These are phyloP conservation scores for human (Homo sapiens) DNA, from an alignment of 2,113 vertebrate genomes.

Conservation along the genomic window GRCh38 chr18:75433001-75433500, in stretches of 20 bases:
- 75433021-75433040: slow-evolving; percentile 86
- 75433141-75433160: background rate
- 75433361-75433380: background rate
- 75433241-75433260: background rate
- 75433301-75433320: background rate
- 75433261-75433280: too few relatives aligned
- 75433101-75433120: slow-evolving; percentile 60
- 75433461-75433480: background rate
- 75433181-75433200: background rate
- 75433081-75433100: slow-evolving; percentile 68
- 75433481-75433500: background rate
- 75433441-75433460: accelerated
- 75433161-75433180: background rate
- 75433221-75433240: background rate
- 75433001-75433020: slow-evolving; percentile 87
- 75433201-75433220: background rate
- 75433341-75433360: too few relatives aligned
- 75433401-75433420: accelerated
- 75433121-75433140: background rate
- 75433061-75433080: slow-evolving; percentile 77
- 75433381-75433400: accelerated
- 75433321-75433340: background rate
- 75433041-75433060: slow-evolving; percentile 81
- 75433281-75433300: accelerated
- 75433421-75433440: background rate